A percentile compares a stretch with the other conserved stretches of the same genome.
Conservation (phyloP, 2,888 invertebrate species). For the Mesochorus sp. region DNA sequence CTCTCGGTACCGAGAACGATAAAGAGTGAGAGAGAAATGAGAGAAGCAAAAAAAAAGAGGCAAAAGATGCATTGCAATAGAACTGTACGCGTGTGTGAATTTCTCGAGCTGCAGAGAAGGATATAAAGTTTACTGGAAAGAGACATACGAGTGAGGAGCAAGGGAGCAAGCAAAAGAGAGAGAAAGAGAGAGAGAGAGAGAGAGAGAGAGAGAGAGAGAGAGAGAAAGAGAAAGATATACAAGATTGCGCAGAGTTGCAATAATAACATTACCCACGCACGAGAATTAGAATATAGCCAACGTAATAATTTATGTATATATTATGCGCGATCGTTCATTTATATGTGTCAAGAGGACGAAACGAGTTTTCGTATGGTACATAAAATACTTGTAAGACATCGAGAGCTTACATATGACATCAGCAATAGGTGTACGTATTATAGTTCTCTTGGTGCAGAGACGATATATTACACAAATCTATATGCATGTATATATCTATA, state of each 20-base stretch:
- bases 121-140: background rate
- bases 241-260: slow-evolving; percentile 64
- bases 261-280: slow-evolving; percentile 74
- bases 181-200: slow-evolving; percentile 8
- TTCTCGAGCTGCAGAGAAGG: background rate
- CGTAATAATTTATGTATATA: slow-evolving; percentile 73
- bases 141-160: background rate
- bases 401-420: slow-evolving; percentile 15
- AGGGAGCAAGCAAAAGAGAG: background rate
- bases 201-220: background rate
- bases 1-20: background rate
- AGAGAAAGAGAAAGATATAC: background rate
- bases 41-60: slow-evolving; percentile 3
- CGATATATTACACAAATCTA: too few relatives aligned
- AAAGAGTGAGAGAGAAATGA: background rate
- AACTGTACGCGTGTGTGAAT: slow-evolving; percentile 1
- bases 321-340: slow-evolving; percentile 71
- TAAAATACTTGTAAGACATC: slow-evolving; percentile 27
- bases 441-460: background rate
- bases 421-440: background rate
- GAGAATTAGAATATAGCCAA: slow-evolving; percentile 73
- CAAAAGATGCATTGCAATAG: slow-evolving; percentile 18
- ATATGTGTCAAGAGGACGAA: slow-evolving; percentile 71
- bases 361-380: slow-evolving; percentile 58
- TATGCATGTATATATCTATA: background rate